Evolutionary conservation across 2,888 invertebrate species (phyloP), one percentile per base, ranked within the genome.

Genomic region (Loripinus fragilis): DNA sequence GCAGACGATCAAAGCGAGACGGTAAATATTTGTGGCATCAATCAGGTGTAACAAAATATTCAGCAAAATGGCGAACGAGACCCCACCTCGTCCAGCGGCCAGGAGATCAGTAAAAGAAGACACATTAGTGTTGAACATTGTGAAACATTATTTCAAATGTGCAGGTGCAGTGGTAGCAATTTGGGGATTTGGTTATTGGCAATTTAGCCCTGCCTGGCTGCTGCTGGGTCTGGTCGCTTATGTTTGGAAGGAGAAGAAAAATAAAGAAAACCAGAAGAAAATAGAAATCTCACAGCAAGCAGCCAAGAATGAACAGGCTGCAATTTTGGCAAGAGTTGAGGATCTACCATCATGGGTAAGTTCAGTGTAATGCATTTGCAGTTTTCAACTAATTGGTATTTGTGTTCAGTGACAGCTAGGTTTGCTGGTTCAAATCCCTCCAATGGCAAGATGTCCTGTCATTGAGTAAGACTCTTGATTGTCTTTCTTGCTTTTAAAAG

Each of bases 271-370:
- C 90, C 96, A 97, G 93, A 96, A 96, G 95, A 96, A 96, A 82
- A 96, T 96, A 90, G 96, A 96, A 77, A 96, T 95, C 85, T 96
- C 91, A 7, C 89, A 89, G 72, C 87, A 88, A n/a, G 90, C 91
- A 45, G 89, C 90, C 20, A 85, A 96, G 0, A 96, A 96, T 70
- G 98, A 98, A 93, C 97, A 97, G 94, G 96, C 97, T 89, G 96
- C 98, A 45, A 96, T 98, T 81, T 94, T 97, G 83, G 97, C 97
- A 2, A 95, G 97, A 90, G 95, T 98, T 71, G 97, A 97, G 92
- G 98, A 98, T 94, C 94, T 98, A 88, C 98, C 98, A 42, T 96
- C 98, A 35, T 98, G 98, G 98, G 98, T 97, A 94, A 95, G 95
- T 90, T 38, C 12, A 8, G 7, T 38, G 38, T 38, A 8, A 38